A percentile compares a stretch with the other conserved stretches of the same genome.
phyloP scores from a whole-genome alignment of 2,113 vertebrate genomes.

The Tretioscincus oriximinensis region DNA sequence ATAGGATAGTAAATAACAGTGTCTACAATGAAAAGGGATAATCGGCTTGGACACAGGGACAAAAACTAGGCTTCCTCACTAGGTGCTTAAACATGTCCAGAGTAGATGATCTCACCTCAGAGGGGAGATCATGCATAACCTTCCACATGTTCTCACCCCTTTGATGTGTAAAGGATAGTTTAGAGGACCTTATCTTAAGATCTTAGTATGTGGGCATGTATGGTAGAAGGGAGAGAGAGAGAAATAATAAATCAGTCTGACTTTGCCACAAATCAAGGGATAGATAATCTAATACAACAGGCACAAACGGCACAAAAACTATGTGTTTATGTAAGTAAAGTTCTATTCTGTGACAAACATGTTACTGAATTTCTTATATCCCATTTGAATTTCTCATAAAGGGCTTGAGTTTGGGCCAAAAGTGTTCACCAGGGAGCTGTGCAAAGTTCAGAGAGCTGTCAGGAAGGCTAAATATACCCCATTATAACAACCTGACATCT shows the following conservation, averaged over 20 bases:
- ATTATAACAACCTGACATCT: not conserved
- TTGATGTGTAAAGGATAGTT: no score
- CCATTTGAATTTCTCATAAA: not conserved
- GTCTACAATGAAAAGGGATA: no score
- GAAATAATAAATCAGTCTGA: no score
- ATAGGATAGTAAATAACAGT: no score
- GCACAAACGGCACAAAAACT: not conserved
- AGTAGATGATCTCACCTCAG: no score
- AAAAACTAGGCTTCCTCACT: not conserved
- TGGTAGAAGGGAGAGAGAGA: no score
- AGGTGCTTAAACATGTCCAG: no score
- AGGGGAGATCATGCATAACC: no score
- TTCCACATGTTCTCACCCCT: no score
- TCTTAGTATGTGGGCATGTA: no score
- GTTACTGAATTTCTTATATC: not conserved
- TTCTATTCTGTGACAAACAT: not conserved
- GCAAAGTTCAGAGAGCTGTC: not conserved
- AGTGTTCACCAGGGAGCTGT: not conserved
- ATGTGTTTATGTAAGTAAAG: not conserved
- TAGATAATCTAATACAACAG: not conserved
- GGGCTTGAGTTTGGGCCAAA: not conserved
- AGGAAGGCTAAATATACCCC: not conserved
- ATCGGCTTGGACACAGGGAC: not conserved
- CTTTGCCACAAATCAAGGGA: not conserved
- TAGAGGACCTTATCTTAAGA: no score